These are phyloP conservation scores for Eupithecia tripunctaria DNA, from an alignment of 2,888 invertebrate species.

Conservation along the genomic window DNA sequence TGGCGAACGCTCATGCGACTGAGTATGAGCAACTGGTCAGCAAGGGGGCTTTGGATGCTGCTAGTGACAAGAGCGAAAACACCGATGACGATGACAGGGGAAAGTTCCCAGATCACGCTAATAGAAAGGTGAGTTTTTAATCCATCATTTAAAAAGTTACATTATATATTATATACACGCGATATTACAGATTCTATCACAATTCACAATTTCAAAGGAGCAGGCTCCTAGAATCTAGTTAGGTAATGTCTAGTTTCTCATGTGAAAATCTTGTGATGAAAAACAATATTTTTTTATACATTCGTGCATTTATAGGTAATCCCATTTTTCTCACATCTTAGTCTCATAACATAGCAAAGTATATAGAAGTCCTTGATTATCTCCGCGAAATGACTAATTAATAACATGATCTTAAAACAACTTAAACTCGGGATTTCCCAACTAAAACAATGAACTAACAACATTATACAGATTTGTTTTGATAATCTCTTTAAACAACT, in stretches of 20 bases:
- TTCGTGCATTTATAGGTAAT: slow-evolving; percentile 6
- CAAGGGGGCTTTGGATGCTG: slow-evolving; percentile 88
- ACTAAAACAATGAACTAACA: slow-evolving; percentile 34
- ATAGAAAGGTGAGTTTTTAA: slow-evolving; percentile 87
- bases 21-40: slow-evolving; percentile 93
- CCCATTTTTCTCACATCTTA: slow-evolving; percentile 1
- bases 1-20: slow-evolving; percentile 88
- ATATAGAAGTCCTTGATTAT: slow-evolving; percentile 1
- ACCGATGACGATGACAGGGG: slow-evolving; percentile 88
- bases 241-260: neutral
- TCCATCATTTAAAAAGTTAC: neutral
- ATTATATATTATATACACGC: neutral
- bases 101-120: slow-evolving; percentile 93
- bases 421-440: slow-evolving; percentile 31
- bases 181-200: neutral
- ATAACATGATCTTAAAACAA: slow-evolving; percentile 26
- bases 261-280: slow-evolving; percentile 1
- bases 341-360: slow-evolving; percentile 2
- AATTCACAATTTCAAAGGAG: neutral
- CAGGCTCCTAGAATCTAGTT: neutral
- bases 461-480: slow-evolving; percentile 30
- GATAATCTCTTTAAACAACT: slow-evolving; percentile 34
- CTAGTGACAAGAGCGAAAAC: slow-evolving; percentile 87
- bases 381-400: slow-evolving; percentile 24
- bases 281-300: slow-evolving; percentile 1